Evolutionary conservation across 2,113 vertebrate species (phyloP).

Genomic region (Podocnemis expansa): DNA sequence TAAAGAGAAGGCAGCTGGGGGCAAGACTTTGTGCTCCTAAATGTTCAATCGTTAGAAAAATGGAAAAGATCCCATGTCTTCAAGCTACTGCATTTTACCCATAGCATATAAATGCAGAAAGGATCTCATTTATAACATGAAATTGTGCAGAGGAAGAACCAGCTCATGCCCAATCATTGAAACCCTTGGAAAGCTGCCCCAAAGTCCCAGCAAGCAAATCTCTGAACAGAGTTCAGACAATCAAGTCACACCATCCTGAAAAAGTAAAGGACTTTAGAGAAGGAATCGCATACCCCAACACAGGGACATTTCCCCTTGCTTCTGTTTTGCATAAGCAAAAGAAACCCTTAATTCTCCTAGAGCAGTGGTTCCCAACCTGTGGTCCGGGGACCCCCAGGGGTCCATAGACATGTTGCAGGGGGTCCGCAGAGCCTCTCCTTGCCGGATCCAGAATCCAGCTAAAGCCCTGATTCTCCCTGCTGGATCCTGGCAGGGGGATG

Average conservation of each 20-base stretch:
- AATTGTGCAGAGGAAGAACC: neutral
- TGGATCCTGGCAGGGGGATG: too few relatives aligned
- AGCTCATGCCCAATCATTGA: neutral
- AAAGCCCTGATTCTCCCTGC: too few relatives aligned
- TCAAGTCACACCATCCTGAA: neutral
- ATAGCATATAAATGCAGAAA: neutral
- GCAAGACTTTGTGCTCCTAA: neutral
- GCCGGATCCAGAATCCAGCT: too few relatives aligned
- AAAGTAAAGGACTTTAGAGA: neutral
- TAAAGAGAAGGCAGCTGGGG: accelerated
- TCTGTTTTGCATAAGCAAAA: neutral
- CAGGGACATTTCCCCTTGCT: neutral
- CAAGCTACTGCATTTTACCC: neutral
- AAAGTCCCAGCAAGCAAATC: neutral
- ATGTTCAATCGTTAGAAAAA: neutral
- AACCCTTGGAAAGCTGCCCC: neutral
- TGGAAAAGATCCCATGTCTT: neutral
- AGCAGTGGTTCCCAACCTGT: too few relatives aligned
- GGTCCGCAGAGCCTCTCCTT: too few relatives aligned
- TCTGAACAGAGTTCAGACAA: neutral
- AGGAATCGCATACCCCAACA: neutral
- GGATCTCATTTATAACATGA: neutral
- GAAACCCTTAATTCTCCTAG: neutral
- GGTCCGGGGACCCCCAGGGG: too few relatives aligned
- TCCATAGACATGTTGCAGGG: too few relatives aligned